These are phyloP conservation scores for Lacerta viridis DNA, from an alignment of 2,797 vertebrate species.

Conservation along the genomic window DNA sequence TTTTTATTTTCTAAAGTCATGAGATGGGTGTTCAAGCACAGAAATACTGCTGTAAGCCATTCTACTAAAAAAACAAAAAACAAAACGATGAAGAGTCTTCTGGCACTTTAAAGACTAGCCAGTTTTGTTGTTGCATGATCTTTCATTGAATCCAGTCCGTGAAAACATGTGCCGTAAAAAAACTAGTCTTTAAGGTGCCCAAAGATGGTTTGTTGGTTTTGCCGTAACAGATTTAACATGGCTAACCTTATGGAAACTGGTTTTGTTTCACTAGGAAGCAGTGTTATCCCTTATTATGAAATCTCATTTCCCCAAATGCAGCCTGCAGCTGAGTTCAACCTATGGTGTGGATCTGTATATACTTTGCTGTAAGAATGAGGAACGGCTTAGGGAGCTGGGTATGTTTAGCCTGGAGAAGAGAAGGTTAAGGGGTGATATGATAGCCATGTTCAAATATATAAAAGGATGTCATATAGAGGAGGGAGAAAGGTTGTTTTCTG, in stretches of 20 bases:
- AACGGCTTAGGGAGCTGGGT: too few species aligned
- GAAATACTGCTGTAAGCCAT: background rate
- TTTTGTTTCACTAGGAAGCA: background rate
- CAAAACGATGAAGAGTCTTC: background rate
- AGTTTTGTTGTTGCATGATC: background rate
- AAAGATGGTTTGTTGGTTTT: too few species aligned
- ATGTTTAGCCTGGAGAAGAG: too few species aligned
- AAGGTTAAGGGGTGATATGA: too few species aligned
- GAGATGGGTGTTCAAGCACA: background rate
- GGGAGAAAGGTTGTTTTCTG: too few species aligned
- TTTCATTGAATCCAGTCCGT: background rate
- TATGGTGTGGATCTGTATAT: too few species aligned
- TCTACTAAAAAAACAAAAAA: background rate
- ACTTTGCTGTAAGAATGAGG: too few species aligned
- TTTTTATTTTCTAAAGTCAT: background rate
- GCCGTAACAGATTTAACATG: background rate
- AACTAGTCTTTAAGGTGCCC: too few species aligned
- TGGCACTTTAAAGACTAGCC: background rate
- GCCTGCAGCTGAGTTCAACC: background rate
- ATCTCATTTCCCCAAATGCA: background rate
- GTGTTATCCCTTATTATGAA: background rate
- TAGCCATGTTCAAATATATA: too few species aligned
- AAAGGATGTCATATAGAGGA: too few species aligned
- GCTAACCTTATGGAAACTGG: background rate
- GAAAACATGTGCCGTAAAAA: too few species aligned